These are phyloP conservation scores for Vicugna pacos DNA, from an alignment of 2,113 vertebrate genomes.

Conservation along the genomic window DNA sequence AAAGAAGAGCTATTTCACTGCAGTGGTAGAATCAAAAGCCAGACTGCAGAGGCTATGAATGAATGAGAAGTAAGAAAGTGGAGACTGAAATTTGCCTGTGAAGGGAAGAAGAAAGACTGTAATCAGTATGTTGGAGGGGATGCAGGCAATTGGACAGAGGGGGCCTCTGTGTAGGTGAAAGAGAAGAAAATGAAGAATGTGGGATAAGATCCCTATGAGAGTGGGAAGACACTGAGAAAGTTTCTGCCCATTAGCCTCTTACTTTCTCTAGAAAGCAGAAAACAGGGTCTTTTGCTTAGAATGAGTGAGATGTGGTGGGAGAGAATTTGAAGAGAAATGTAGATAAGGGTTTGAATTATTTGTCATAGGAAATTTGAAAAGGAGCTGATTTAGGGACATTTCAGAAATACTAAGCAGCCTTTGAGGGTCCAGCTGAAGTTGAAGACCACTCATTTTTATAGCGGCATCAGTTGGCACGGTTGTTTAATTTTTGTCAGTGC, in stretches of 20 bases:
- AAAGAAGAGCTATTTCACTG: background rate
- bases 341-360: background rate
- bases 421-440: background rate
- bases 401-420: background rate
- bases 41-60: background rate
- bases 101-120: background rate
- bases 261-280: background rate
- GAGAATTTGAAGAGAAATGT: conserved; percentile 35
- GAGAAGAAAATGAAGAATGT: background rate
- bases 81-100: background rate
- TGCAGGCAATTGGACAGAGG: background rate
- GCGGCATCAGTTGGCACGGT: background rate
- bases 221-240: background rate
- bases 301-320: background rate
- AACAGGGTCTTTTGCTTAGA: background rate
- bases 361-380: background rate
- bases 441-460: background rate
- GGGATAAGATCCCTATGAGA: background rate
- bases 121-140: background rate
- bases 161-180: background rate
- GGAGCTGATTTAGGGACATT: background rate
- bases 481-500: background rate
- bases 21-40: background rate
- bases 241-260: background rate
- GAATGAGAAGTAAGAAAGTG: background rate